Base-by-base conservation (phyloP, 2,888 invertebrate genomes). In the Zelleria hepariella region DNA sequence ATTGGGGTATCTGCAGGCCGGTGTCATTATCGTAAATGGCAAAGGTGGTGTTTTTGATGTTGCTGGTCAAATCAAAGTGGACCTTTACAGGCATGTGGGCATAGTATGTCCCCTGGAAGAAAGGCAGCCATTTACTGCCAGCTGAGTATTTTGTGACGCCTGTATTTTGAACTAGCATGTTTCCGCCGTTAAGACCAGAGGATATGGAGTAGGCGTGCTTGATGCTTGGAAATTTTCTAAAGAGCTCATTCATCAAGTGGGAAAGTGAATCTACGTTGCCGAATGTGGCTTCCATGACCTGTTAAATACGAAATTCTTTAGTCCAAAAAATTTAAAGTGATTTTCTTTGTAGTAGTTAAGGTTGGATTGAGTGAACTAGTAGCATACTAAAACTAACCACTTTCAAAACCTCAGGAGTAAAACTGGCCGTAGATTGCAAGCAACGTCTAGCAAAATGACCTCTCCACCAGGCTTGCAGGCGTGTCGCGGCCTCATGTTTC, bases 191-290 rank as follows among this genome's bases (percentile, higher is more conserved):
- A 0, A 88, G 67, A 0, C 79, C 87, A 5, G 86, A 82, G 0
- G 83, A 71, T 0, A 86, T 71, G 0, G 87, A 86, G 58, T 81
- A 88, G 0, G 86, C 81, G 0, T 67, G 66, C 61, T 75, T 82
- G 0, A 80, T 69, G 24, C 76, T 75, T 26, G 87, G 87, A 47
- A 68, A 87, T 72, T 85, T 70, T 23, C 55, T 56, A 57, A 87
- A 87, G 66, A 86, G 87, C 62, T 84, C 80, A 53, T 85, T 85
- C 86, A 87, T 85, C 4, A 88, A 64, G 0, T 69, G 69, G 15
- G 84, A 75, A 6, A 86, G 62, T 0, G 73, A 63, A 63, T 87
- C 86, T 0, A 77, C 21, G 48, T 75, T 78, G n/a, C 85, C 87
- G 59, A 83, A 82, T 0, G 71, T 76, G 53, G 70, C 69, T 0